These are phyloP conservation scores for Chromoteleia sp. DNA, from an alignment of 2,888 invertebrate genomes.

Conservation along the genomic window DNA sequence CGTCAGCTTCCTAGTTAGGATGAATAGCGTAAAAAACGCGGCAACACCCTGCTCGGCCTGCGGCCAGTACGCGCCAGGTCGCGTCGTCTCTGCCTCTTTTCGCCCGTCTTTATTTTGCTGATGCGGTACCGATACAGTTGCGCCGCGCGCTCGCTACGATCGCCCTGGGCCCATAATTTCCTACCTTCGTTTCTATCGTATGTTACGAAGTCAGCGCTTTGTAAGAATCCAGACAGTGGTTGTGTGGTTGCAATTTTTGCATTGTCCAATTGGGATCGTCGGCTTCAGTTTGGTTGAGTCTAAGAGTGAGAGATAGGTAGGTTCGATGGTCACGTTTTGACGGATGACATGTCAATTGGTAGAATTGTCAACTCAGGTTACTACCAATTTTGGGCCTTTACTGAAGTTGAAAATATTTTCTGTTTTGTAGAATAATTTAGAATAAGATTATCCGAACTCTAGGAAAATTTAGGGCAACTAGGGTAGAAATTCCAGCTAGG, in stretches of 20 bases:
- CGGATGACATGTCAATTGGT: too few species aligned
- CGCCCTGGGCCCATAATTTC: constrained; percentile 72
- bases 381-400: too few species aligned
- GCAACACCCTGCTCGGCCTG: constrained; percentile 83
- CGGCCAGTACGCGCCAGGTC: constrained; percentile 76
- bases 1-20: constrained; percentile 80
- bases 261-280: constrained; percentile 2
- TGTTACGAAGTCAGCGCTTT: constrained; percentile 38
- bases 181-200: constrained; percentile 68
- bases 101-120: constrained; percentile 55
- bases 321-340: too few species aligned
- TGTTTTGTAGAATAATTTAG: too few species aligned
- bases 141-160: constrained; percentile 54
- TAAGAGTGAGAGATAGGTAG: too few species aligned
- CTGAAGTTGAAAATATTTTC: too few species aligned
- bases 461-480: too few species aligned
- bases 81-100: constrained; percentile 61
- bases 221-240: constrained; percentile 49
- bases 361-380: too few species aligned
- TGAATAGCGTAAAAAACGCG: constrained; percentile 77
- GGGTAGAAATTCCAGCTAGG: too few species aligned
- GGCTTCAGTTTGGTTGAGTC: constrained; percentile 7
- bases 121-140: constrained; percentile 59
- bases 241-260: constrained; percentile 27
- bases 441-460: too few species aligned